Evolutionary conservation across 1,140 invertebrate species (phyloP), one percentile per base, ranked within the genome.

Genomic region (Drosophila sulfurigaster): DNA sequence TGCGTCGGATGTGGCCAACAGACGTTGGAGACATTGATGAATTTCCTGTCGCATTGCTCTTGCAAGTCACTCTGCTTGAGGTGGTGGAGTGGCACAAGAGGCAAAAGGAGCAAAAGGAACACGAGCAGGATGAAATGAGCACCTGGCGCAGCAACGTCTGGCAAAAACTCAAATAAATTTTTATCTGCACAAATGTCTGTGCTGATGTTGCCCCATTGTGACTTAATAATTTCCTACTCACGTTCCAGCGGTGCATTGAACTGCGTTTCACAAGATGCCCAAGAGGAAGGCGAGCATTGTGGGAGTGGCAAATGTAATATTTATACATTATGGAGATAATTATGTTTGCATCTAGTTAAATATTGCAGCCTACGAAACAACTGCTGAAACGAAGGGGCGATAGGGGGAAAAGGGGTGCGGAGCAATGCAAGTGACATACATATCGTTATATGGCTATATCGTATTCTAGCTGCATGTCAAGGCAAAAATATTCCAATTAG

Each of bases 221-320:
- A 83, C 83, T 88, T 85, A 85, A 88, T 88, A 88, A 88, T 87
- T 88, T 81, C 78, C 83, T 81, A 88, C 85, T 88, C 81, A 89
- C 78, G 75, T 85, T 86, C 75, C 64, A 56, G 66, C 52, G 73
- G 83, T 83, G 83, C 83, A 88, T 87, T 87, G 83, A 87, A 87
- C 83, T 76, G 73, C 64, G 51, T 64, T 58, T 41, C 62, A 20
- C 15, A 60, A 64, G 59, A 76, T 58, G 72, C 58, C 35, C 48
- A 8, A 8, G 15, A 60, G 48, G 25, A 8, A 11, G 35, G 11
- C 3, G 20, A 8, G 10, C 35, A 7, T 38, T 38, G 35, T 38
- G 25, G 11, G 8, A 11, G 20, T 10, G 30, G 11, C 67, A 4
- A 25, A 25, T 25, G 20, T 52, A 75, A 75, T 63, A 35, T 71